phyloP scores from a whole-genome alignment of 2,113 vertebrate species.

The Phrynosoma blainvillii region DNA sequence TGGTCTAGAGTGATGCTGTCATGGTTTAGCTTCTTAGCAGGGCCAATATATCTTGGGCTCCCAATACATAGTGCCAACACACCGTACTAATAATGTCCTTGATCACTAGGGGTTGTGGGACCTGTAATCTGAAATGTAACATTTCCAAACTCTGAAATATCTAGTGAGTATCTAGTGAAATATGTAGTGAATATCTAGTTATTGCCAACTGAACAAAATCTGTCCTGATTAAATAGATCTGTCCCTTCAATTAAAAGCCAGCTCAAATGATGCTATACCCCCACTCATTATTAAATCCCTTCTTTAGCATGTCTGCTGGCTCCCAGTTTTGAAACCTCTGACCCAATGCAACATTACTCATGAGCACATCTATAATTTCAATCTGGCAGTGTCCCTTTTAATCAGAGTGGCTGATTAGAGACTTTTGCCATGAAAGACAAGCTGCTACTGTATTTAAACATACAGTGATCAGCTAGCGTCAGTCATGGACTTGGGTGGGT shows the following conservation, averaged over 20 bases:
- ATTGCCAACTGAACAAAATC: background rate
- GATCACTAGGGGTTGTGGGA: no score
- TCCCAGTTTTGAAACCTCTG: slow-evolving; percentile 15
- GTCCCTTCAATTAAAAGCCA: background rate
- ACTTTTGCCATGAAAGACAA: slow-evolving; percentile 70
- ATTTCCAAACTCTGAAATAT: background rate
- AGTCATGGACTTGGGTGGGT: slow-evolving; percentile 53
- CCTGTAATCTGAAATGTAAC: no score
- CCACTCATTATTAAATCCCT: background rate
- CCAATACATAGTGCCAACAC: no score
- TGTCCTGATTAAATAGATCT: background rate
- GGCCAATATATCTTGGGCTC: no score
- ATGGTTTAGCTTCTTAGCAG: no score
- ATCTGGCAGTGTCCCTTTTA: slow-evolving; percentile 75
- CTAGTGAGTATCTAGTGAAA: background rate
- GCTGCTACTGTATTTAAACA: slow-evolving; percentile 74
- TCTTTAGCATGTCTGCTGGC: background rate
- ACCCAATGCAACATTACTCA: slow-evolving; percentile 54
- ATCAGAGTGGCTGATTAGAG: slow-evolving; percentile 81
- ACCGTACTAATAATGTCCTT: no score
- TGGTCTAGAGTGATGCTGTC: no score
- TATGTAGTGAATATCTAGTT: background rate
- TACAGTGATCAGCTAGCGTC: slow-evolving; percentile 55
- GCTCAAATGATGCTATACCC: background rate
- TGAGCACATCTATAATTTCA: slow-evolving; percentile 74